These are phyloP conservation scores for Bujurquina vittata DNA, from an alignment of 2,113 vertebrate species.

Conservation along the genomic window DNA sequence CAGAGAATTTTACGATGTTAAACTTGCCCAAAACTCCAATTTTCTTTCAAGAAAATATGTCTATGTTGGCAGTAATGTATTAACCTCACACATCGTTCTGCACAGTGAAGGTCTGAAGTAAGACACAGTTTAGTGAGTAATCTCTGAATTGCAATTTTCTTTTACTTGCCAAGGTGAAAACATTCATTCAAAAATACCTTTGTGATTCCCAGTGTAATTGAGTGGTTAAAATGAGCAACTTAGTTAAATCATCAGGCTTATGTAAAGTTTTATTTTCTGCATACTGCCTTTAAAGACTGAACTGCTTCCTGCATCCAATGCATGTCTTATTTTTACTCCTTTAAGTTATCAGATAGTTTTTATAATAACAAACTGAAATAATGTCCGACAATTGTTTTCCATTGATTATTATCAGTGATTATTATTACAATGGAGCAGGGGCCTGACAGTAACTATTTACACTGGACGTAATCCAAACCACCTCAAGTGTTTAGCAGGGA, in stretches of 20 bases:
- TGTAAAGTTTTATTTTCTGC: too few relatives aligned
- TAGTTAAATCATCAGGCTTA: neutral
- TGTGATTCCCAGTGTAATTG: neutral
- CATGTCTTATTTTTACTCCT: neutral
- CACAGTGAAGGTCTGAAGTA: neutral
- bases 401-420: neutral
- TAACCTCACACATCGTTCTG: neutral
- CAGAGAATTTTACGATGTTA: neutral
- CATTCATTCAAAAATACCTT: neutral
- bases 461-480: slow-evolving; percentile 42
- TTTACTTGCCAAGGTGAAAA: neutral
- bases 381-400: neutral
- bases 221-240: neutral
- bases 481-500: slow-evolving; percentile 34
- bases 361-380: neutral
- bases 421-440: neutral
- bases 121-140: neutral
- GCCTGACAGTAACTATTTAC: slow-evolving; percentile 35
- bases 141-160: neutral
- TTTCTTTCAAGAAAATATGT: neutral
- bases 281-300: too few relatives aligned
- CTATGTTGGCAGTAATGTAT: neutral
- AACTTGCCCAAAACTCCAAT: neutral
- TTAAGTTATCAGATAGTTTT: neutral
- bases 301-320: neutral